Evolutionary conservation across 2,888 invertebrate genomes (phyloP).

Genomic region (Lasioglossum figueresi): DNA sequence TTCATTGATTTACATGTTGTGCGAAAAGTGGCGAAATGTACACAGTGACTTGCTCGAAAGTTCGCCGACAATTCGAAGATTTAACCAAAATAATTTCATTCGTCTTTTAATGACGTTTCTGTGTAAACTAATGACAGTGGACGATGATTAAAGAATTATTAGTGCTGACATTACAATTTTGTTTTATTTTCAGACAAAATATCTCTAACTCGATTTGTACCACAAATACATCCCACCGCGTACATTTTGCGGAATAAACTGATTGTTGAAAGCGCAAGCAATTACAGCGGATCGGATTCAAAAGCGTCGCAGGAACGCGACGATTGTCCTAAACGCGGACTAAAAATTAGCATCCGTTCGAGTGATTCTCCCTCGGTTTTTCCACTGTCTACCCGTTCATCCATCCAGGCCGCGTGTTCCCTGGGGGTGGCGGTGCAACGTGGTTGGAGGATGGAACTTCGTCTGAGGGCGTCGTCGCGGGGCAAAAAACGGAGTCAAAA

Average conservation of each 20-base stretch:
- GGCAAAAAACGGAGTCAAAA: conserved; percentile 70
- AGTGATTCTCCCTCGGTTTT: conserved; percentile 19
- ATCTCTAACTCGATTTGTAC: neutral
- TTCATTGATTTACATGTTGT: neutral
- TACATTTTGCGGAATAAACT: neutral
- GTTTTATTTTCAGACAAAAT: neutral
- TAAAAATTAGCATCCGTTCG: conserved; percentile 64
- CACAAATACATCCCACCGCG: neutral
- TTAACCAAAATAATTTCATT: neutral
- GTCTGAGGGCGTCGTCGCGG: conserved; percentile 44
- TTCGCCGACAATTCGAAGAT: neutral
- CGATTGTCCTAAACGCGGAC: conserved; percentile 53
- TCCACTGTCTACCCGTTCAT: conserved; percentile 33
- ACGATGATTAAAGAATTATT: too few species aligned
- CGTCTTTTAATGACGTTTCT: neutral
- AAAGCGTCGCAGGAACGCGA: conserved; percentile 10
- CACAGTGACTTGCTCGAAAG: neutral
- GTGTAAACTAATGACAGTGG: neutral
- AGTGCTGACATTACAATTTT: neutral
- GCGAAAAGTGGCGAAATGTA: too few species aligned
- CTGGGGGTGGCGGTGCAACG: neutral
- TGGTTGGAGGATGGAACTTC: conserved; percentile 35
- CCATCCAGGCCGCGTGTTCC: neutral
- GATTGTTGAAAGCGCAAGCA: neutral
- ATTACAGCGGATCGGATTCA: neutral